Base-by-base conservation (phyloP, 2,113 vertebrate species). In the Tupaia tana region DNA sequence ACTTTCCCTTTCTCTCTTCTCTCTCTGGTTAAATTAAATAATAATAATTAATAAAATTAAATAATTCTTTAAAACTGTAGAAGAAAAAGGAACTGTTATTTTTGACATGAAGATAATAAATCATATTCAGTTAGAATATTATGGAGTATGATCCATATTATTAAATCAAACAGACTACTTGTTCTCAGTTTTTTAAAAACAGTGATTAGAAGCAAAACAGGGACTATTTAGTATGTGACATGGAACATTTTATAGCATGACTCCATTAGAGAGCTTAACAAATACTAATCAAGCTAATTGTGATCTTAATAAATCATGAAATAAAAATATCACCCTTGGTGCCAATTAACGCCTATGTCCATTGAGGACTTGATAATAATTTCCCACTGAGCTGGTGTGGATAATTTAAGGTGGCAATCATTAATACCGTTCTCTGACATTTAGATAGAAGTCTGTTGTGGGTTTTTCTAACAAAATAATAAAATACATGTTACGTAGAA, bases 251-350 rank as follows among this genome's bases (percentile, higher is more conserved):
- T 63, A n/a, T 24, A 27, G 15, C 7, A 12, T 31, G 27, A 3
- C 14, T 78, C 19, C 2, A 74, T 91, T 19, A 11, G 13, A 20
- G 9, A 18, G 19, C 56, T 67, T n/a, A 22, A 9, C 13, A 75
- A 63, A 19, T 59, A 31, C 54, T 85, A 86, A 87, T 5, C 6
- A 56, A 83, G 20, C 24, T 27, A 69, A 78, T 67, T 77, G 71
- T 81, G 56, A 88, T 87, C 86, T 95, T 83, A 75, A 86, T 75
- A 95, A 95, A 70, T 43, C 91, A 87, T 84, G 22, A 92, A 93
- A 75, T 88, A 14, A 87, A 96, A 92, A 56, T 83, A 69, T 24
- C 20, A n/a, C 27, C 63, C 66, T 34, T 43, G 66, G 70, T 92
- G 61, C 12, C 18, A 93, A 63, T 87, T 95, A 92, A 43, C 78